Evolutionary conservation across 2,888 invertebrate genomes (phyloP).

Genomic region (Rotaria sp.): DNA sequence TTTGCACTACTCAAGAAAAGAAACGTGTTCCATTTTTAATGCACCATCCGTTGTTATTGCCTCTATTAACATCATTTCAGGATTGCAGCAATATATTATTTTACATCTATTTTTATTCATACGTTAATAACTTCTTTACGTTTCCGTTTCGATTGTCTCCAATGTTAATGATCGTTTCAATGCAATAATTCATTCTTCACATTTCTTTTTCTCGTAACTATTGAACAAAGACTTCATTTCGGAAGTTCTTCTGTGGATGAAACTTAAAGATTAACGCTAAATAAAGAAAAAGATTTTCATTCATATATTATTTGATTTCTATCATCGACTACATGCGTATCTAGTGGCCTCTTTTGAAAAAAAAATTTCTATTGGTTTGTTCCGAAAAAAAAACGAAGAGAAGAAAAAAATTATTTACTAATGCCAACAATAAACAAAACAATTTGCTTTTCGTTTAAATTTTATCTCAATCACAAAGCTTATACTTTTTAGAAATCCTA

Average conservation of each 20-base stretch:
- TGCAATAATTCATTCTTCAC: no score
- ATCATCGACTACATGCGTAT: not conserved
- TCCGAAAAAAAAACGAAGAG: not conserved
- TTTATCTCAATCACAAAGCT: not conserved
- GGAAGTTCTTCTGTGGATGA: not conserved
- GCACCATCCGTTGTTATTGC: no score
- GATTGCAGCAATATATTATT: no score
- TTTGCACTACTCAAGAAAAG: no score
- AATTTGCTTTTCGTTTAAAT: not conserved
- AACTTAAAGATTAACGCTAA: not conserved
- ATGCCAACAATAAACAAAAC: not conserved
- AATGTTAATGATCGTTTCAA: not conserved
- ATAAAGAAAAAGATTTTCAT: no score
- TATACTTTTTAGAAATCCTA: not conserved
- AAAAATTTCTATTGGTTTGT: not conserved
- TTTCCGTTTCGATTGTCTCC: not conserved
- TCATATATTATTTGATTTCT: not conserved
- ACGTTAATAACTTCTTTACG: not conserved
- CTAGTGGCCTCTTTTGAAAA: not conserved
- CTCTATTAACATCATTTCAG: not conserved
- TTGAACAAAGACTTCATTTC: not conserved
- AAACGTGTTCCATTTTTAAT: no score
- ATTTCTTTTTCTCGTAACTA: no score
- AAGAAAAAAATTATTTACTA: not conserved
- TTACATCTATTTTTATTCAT: not conserved